phyloP scores from a whole-genome alignment of 2,113 vertebrate genomes.

The Stegostoma tigrinum region DNA sequence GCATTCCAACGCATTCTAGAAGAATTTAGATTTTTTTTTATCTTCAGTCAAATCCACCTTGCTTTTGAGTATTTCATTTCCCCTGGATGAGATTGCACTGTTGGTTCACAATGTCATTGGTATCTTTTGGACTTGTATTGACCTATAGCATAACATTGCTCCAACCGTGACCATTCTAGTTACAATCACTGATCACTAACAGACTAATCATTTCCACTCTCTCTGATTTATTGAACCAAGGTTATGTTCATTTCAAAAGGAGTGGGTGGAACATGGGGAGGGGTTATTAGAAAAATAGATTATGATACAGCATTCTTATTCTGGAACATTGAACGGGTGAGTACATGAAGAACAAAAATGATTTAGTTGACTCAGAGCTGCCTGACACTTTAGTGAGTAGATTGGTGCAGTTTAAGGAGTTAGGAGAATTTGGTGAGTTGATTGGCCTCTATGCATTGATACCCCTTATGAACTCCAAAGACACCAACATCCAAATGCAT shows the following conservation, averaged over 20 bases:
- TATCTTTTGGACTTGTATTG: background rate
- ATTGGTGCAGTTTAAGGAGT: too few relatives aligned
- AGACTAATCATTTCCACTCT: background rate
- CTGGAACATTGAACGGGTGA: background rate
- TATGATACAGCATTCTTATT: background rate
- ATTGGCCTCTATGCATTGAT: too few relatives aligned
- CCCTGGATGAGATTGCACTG: background rate
- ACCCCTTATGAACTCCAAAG: too few relatives aligned
- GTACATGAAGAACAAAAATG: background rate
- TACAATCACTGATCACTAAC: background rate
- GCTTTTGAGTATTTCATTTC: background rate
- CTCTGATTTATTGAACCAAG: background rate
- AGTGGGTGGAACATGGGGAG: background rate
- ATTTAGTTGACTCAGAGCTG: too few relatives aligned
- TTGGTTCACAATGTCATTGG: background rate
- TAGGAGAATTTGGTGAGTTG: too few relatives aligned
- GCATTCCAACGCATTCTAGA: too few relatives aligned
- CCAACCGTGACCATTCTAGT: background rate
- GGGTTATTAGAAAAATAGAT: background rate
- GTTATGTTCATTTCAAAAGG: background rate
- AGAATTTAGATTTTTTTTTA: background rate
- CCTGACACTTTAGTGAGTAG: too few relatives aligned
- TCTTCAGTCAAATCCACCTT: background rate
- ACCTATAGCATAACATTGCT: background rate
- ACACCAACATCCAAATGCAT: too few relatives aligned